Evolutionary conservation across 2,797 vertebrate species (phyloP).

Genomic region (Poeciliopsis turneri): DNA sequence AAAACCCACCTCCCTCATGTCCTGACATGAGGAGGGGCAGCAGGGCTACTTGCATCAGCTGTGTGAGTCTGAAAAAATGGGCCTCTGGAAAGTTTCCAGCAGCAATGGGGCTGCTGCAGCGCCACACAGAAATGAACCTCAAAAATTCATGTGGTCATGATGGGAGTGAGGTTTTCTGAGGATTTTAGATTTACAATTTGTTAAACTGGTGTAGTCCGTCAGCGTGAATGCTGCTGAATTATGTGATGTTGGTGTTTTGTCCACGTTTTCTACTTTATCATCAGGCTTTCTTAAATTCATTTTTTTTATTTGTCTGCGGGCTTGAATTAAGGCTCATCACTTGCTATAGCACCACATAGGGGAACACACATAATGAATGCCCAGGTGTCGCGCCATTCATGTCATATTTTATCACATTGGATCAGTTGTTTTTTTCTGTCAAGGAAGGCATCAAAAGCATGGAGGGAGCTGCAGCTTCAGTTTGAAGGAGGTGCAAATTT

Average conservation of each 20-base stretch:
- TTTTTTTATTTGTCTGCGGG: no score
- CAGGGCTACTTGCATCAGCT: constrained; percentile 54
- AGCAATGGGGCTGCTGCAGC: constrained; percentile 9
- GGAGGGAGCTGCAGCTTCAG: not conserved
- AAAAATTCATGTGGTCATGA: not conserved
- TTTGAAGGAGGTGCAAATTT: not conserved
- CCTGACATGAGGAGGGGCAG: constrained; percentile 41
- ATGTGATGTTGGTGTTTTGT: not conserved
- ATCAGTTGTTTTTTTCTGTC: not conserved
- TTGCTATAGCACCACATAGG: not conserved
- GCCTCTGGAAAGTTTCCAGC: constrained; percentile 39
- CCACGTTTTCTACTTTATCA: not conserved
- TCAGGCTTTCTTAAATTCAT: not conserved
- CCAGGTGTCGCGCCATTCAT: not conserved
- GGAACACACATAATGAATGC: not conserved
- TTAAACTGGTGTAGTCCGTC: not conserved
- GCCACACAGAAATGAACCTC: constrained; percentile 16
- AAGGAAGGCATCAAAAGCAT: not conserved
- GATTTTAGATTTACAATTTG: not conserved
- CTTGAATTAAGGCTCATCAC: not conserved
- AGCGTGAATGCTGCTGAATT: not conserved
- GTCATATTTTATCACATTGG: not conserved
- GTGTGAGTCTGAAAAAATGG: constrained; percentile 23
- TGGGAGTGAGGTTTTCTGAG: constrained; percentile 1
- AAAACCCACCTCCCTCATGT: constrained; percentile 23